Percentiles rank a stretch among this genome's conserved stretches.
phyloP scores from a whole-genome alignment of 2,888 invertebrate species.

The Campoletis raptor region DNA sequence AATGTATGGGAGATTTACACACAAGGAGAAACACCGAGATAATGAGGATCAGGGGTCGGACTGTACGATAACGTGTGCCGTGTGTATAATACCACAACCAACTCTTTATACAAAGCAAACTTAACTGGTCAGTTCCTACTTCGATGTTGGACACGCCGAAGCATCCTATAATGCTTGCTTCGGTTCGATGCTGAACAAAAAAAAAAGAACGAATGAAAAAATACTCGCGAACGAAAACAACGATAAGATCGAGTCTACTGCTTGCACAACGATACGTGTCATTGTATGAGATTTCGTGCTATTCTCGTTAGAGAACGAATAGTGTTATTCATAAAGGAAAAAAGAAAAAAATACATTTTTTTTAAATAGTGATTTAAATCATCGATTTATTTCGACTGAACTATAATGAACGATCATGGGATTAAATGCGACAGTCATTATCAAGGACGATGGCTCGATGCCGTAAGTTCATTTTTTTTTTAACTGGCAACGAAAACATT shows the following conservation, averaged over 20 bases:
- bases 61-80: conserved; percentile 55
- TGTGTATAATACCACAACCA: conserved; percentile 53
- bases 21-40: conserved; percentile 65
- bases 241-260: conserved; percentile 3
- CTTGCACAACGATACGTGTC: background rate
- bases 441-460: conserved; percentile 47
- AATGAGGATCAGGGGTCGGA: conserved; percentile 77
- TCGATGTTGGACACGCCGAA: conserved; percentile 63
- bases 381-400: background rate
- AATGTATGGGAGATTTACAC: conserved; percentile 28
- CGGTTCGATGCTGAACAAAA: background rate
- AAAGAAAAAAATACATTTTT: background rate
- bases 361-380: background rate
- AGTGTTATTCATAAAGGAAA: background rate
- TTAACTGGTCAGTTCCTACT: conserved; percentile 76
- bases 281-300: background rate
- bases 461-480: conserved; percentile 52
- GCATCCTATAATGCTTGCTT: conserved; percentile 38
- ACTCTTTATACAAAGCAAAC: conserved; percentile 36
- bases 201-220: conserved; percentile 14
- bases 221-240: conserved; percentile 2
- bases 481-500: too few species aligned
- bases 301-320: background rate
- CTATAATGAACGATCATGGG: conserved; percentile 56
- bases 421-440: conserved; percentile 37